Base-by-base conservation (phyloP, 1,140 invertebrate species). In the Gonioctena quinquepunctata region DNA sequence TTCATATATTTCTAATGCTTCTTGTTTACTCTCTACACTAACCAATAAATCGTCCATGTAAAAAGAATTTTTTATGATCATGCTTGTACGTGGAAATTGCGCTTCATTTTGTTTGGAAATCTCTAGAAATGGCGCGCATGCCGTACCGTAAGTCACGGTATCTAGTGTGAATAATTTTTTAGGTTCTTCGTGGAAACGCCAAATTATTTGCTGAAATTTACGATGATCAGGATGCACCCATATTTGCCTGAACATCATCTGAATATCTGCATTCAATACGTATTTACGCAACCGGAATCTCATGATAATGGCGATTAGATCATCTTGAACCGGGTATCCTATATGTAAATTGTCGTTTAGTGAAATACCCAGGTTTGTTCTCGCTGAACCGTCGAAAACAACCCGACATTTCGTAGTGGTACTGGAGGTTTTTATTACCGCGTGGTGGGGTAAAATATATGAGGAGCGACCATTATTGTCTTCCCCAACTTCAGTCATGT, bases 1-100 rank as follows among this genome's bases (percentile, higher is more conserved):
- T 2, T 16, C 7, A 11, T 27, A 2, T 26, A 27, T n/a, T 13
- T 11, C 13, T 18, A n/a, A 2, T 60, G 25, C 25, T 13, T 60
- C 57, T 11, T 82, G 68, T 16, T 80, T 52, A 1, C 74, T 77
- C 1, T 79, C 26, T 0, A 68, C 72, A 4, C 85, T 83, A 19
- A 77, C 78, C 16, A 84, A 49, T 1, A 83, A 54, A 76, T 87
- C 84, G 70, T 87, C 85, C 11, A 84, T 80, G 64, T 84, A 85
- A 16, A 83, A 76, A 71, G 83, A 80, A 8, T 68, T 71, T 57
- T 74, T 62, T n/a, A 83, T 69, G 1, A 81, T 69, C 66, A 71
- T 42, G 6, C 77, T 56, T 4, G 74, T 79, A 0, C 28, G 11
- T 3, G 80, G 83, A 68, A 74, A 83, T 1, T 72, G 2, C 6